These are phyloP conservation scores for Malthinus seriepunctatus DNA, from an alignment of 2,888 invertebrate genomes.

Conservation along the genomic window DNA sequence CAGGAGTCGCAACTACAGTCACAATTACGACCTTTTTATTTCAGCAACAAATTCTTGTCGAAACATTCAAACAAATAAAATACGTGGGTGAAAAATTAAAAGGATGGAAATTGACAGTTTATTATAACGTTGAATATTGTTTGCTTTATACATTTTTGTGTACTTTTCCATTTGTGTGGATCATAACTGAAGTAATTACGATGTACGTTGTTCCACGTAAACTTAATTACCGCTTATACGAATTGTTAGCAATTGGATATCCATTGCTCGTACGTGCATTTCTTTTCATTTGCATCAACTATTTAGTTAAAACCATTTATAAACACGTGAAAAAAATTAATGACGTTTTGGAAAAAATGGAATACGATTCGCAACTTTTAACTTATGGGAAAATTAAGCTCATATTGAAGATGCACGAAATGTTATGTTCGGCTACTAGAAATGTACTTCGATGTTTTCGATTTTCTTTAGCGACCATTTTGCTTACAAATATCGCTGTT, in stretches of 20 bases:
- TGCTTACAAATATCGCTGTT: background rate
- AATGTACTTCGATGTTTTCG: background rate
- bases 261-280: background rate
- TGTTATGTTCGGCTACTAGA: background rate
- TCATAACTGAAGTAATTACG: background rate
- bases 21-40: background rate
- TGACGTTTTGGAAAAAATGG: background rate
- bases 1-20: background rate
- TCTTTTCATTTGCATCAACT: background rate
- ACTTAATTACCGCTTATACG: background rate
- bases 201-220: background rate
- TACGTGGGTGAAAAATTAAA: background rate
- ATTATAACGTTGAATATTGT: constrained; percentile 3
- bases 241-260: background rate
- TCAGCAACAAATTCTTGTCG: background rate
- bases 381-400: background rate
- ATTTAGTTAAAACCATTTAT: background rate
- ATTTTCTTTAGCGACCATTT: background rate
- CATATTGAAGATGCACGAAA: background rate
- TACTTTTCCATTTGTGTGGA: background rate
- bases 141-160: background rate
- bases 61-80: background rate
- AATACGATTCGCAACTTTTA: background rate
- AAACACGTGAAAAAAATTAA: constrained; percentile 1
- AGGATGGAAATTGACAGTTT: background rate